Evolutionary conservation across 1,140 invertebrate genomes (phyloP), one percentile per base, ranked within the genome.

Genomic region (Bathynomus jamesi): DNA sequence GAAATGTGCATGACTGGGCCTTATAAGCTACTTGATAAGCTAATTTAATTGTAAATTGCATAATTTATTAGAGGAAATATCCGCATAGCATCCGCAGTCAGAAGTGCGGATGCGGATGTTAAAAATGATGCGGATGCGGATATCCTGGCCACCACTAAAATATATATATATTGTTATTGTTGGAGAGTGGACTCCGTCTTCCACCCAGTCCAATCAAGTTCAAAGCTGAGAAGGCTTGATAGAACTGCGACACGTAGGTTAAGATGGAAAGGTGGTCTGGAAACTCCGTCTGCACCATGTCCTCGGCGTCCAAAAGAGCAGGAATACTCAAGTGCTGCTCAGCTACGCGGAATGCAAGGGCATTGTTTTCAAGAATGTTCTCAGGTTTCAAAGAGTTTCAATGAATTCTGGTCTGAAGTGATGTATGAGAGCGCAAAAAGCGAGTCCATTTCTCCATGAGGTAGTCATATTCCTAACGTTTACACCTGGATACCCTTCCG

Each of bases 391-490:
- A 82, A 78, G 87, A 88, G 62, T 90, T 86, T 81, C 93, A 94
- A 69, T 69, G 67, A 69, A 53, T 25, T 69, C 67, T 40, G 95
- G 95, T 79, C 94, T 87, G 84, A 95, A 97, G 81, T 94, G 90
- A 84, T 97, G 95, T 79, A 98, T 95, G 82, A 98, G 88, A 65
- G 95, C 95, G 85, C 95, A 98, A 83, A 97, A 98, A 28, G 85
- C 86, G 61, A 98, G 87, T 65, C 95, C 95, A 84, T 95, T 90
- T 77, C 92, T 86, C 93, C 93, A 96, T 2, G 91, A 93, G 70
- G 92, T 94, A 68, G 91, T 94, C 92, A 96, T 94, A 83, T 96
- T 95, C 76, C 89, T 88, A 71, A 96, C 88, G 78, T 89, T 89
- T 40, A 97, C 93, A 78, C 91, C 89, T 3, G 88, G 86, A 82